Conservation (phyloP, 2,113 vertebrate genomes). For the Psittacara wagleri region DNA sequence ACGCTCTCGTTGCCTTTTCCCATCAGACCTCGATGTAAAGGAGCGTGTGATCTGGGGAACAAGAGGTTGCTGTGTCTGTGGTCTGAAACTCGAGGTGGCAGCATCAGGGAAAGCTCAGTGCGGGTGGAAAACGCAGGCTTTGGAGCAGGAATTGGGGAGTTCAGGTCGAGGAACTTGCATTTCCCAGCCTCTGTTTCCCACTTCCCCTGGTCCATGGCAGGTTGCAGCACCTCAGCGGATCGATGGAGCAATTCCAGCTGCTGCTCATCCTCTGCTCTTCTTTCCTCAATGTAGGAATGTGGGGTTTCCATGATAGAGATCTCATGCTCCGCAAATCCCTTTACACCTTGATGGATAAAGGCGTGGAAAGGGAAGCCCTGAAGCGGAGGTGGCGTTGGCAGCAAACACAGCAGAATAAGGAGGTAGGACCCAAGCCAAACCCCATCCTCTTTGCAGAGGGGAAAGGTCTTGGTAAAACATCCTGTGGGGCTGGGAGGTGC, state of each 20-base stretch:
- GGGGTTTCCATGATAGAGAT: slow-evolving; percentile 96
- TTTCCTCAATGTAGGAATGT: slow-evolving; percentile 82
- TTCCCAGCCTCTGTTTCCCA: not conserved
- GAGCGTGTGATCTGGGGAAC: rapidly evolving
- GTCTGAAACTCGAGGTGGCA: no score
- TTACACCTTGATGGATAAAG: slow-evolving; percentile 90
- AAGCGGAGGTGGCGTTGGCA: slow-evolving; percentile 95
- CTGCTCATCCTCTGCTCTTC: not conserved
- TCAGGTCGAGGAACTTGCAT: rapidly evolving
- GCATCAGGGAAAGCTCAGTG: rapidly evolving
- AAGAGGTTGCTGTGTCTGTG: not conserved
- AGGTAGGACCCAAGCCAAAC: slow-evolving; percentile 71
- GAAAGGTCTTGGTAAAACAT: rapidly evolving
- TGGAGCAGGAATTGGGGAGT: rapidly evolving
- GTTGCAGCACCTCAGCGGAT: not conserved
- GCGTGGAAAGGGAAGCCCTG: slow-evolving; percentile 86
- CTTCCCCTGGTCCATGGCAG: rapidly evolving
- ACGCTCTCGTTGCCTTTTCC: not conserved
- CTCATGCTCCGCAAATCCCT: slow-evolving; percentile 92
- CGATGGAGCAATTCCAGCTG: rapidly evolving
- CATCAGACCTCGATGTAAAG: rapidly evolving
- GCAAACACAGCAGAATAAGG: slow-evolving; percentile 97
- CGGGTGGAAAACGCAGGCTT: not conserved
- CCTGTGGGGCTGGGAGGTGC: rapidly evolving
- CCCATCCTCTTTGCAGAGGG: rapidly evolving